phyloP scores from a whole-genome alignment of 2,113 vertebrate genomes.

The Campylomormyrus tamandua region DNA sequence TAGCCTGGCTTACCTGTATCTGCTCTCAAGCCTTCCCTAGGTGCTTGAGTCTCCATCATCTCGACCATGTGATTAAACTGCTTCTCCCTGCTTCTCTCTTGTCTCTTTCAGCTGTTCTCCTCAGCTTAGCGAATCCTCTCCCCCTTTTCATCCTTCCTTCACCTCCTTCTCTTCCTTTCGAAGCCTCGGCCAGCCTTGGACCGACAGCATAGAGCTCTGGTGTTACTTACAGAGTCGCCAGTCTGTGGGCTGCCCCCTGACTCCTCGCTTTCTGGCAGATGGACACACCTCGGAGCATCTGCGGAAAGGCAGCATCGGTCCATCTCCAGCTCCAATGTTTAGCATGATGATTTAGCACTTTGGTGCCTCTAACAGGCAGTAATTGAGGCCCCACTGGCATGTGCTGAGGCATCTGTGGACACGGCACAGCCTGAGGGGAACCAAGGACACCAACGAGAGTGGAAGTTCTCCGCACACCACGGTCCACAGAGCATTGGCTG shows the following conservation, averaged over 20 bases:
- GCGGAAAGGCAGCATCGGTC: slow-evolving; percentile 13
- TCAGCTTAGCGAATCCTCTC: slow-evolving; percentile 43
- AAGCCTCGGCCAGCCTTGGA: background rate
- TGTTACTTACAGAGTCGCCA: background rate
- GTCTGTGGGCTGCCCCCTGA: background rate
- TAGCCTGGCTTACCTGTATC: background rate
- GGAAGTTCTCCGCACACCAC: background rate
- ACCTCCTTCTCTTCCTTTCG: slow-evolving; percentile 28
- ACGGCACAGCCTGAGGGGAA: background rate
- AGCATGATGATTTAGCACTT: background rate
- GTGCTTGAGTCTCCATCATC: background rate
- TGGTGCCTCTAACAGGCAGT: background rate
- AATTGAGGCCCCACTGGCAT: background rate
- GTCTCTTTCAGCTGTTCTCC: slow-evolving; percentile 39
- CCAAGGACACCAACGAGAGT: background rate
- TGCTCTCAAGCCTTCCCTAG: background rate
- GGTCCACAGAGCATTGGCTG: background rate
- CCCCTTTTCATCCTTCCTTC: slow-evolving; percentile 32
- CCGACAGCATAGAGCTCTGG: background rate
- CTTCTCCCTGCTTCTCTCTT: slow-evolving; percentile 18
- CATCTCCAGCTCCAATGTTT: background rate
- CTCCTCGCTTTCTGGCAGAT: background rate
- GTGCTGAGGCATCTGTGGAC: background rate
- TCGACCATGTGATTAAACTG: background rate
- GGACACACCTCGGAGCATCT: slow-evolving; percentile 3